phyloP scores from a whole-genome alignment of 2,113 vertebrate genomes.

The Mus pahari region DNA sequence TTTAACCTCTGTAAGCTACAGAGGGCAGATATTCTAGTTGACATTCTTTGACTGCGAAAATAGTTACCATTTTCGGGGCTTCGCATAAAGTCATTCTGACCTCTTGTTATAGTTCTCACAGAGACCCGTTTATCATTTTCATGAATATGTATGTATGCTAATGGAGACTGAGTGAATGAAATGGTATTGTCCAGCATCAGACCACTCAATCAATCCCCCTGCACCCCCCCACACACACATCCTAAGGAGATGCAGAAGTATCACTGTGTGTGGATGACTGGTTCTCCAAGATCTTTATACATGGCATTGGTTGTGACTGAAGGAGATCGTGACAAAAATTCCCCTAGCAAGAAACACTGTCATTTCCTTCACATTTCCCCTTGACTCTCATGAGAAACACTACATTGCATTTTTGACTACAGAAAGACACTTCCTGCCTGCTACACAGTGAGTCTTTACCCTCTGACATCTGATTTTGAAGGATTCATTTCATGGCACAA shows the following conservation, averaged over 20 bases:
- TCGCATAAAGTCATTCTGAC: background rate
- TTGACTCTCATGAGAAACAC: background rate
- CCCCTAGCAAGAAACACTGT: rapidly evolving
- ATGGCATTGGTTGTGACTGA: background rate
- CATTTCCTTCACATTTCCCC: background rate
- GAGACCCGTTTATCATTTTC: background rate
- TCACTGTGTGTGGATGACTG: background rate
- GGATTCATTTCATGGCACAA: background rate
- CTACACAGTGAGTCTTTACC: rapidly evolving
- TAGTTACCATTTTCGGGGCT: background rate
- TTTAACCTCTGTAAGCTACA: background rate
- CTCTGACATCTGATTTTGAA: background rate
- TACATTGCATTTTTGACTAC: too few relatives aligned
- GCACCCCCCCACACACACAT: background rate
- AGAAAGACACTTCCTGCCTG: background rate
- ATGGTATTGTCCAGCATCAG: too few relatives aligned
- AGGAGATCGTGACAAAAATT: background rate
- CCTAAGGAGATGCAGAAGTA: background rate
- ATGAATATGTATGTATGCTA: background rate
- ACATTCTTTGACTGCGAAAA: background rate
- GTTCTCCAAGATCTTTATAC: background rate
- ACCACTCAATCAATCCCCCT: background rate
- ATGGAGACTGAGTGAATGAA: background rate
- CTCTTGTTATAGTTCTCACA: background rate
- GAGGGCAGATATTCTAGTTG: background rate